Evolutionary conservation across 2,888 invertebrate genomes (phyloP).

Genomic region (Eumerus sabulonum): DNA sequence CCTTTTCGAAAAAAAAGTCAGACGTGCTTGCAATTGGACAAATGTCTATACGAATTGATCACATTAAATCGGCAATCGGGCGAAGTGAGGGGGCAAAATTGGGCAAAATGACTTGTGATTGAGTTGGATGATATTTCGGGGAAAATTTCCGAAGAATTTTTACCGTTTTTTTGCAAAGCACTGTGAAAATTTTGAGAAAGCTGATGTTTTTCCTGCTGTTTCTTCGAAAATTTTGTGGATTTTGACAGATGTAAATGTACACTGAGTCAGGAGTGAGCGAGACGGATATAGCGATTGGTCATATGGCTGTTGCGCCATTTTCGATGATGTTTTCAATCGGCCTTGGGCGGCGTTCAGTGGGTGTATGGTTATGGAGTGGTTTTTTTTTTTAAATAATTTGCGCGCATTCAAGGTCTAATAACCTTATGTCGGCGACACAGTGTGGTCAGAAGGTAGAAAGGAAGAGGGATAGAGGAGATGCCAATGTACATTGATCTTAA

Average conservation of each 20-base stretch:
- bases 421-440: no score
- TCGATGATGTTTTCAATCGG: constrained; percentile 45
- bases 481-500: no score
- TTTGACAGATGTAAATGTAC: constrained; percentile 62
- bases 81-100: constrained; percentile 13
- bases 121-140: constrained; percentile 23
- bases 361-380: background rate
- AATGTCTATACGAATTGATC: no score
- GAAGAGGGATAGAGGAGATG: no score
- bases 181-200: constrained; percentile 66
- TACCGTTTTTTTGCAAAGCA: constrained; percentile 45
- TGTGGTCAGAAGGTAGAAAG: no score
- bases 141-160: constrained; percentile 52
- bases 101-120: constrained; percentile 18
- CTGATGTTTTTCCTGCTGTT: constrained; percentile 65
- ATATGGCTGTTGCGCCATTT: constrained; percentile 50
- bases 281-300: constrained; percentile 6
- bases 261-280: constrained; percentile 53
- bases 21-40: no score
- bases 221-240: constrained; percentile 62
- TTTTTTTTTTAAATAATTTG: no score
- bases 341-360: constrained; percentile 49
- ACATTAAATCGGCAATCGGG: background rate
- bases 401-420: no score
- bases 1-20: no score